Base-by-base conservation (phyloP, 2,797 vertebrate genomes). In the Fratercula arctica region DNA sequence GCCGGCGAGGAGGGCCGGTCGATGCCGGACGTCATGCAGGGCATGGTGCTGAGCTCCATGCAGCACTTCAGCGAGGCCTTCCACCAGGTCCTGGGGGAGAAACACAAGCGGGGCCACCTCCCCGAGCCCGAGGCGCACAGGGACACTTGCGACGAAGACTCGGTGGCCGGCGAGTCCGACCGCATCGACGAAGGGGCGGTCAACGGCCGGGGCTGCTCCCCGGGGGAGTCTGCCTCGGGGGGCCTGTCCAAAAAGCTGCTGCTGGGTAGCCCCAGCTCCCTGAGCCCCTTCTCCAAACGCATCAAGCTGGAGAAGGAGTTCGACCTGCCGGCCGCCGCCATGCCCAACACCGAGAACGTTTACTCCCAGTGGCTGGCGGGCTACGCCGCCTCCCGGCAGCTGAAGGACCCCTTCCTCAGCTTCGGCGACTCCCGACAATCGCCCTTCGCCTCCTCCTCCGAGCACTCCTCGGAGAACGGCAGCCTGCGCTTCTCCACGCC, bases 401-500 rank as follows among this genome's bases (percentile, higher is more conserved):
- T 99, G 98, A 99, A 99, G 98, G 99, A 99, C 98, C 99, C 99
- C 97, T 99, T 99, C 98, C 99, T 99, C 95, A 99, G 98, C 98
- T 99, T 99, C 94, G 99, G 99, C 93, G 99, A 99, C 98, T 99
- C 99, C 97, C 99, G 99, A 99, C 99, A 99, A 99, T 99, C 99
- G 98, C 99, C 99, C 98, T 99, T 99, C 92, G 99, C 99, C 98
- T 99, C 99, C 91, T 99, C 99, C 53, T 99, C 99, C 5, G 99
- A 99, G 98, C 99, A 99, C 97, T 99, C 99, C 86, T 99, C 99
- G 87, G 99, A 99, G 98, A 99, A 99, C 20, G 99, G 99, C 98
- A 99, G 99, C 98, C 98, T 99, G 98, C 99, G 99, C 97, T 99
- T 99, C 98, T 99, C 99, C 59, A 99, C 99, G 68, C 99, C 99